A percentile compares a stretch with the other conserved stretches of the same genome.
Evolutionary conservation across 2,113 vertebrate genomes (phyloP).

Genomic region (Microtus oregoni): DNA sequence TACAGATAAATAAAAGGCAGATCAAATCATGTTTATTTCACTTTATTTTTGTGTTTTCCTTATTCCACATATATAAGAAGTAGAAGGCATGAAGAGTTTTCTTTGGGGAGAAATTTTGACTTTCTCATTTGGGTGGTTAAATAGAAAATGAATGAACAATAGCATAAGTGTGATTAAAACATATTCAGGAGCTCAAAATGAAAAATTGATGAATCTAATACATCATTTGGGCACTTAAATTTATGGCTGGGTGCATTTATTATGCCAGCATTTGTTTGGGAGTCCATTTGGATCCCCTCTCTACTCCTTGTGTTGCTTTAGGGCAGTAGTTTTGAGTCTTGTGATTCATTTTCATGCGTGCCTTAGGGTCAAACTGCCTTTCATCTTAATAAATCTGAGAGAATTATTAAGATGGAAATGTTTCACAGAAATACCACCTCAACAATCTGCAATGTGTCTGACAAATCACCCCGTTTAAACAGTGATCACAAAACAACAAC

Average conservation of each 20-base stretch:
- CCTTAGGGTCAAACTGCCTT: constrained; percentile 56
- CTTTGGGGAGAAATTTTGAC: neutral
- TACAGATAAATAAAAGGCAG: constrained; percentile 3
- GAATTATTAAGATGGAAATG: constrained; percentile 67
- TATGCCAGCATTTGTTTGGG: constrained; percentile 40
- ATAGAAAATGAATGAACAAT: neutral
- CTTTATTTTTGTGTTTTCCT: neutral
- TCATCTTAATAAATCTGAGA: constrained; percentile 66
- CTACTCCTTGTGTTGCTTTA: constrained; percentile 24
- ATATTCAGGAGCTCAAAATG: constrained; percentile 52
- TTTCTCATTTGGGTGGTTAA: neutral
- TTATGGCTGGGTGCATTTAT: constrained; percentile 56
- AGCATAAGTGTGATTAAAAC: constrained; percentile 61
- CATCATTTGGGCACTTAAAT: constrained; percentile 66
- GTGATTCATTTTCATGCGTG: constrained; percentile 65
- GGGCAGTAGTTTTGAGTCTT: constrained; percentile 63
- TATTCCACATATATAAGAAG: constrained; percentile 9
- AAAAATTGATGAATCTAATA: constrained; percentile 69
- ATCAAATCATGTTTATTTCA: neutral
- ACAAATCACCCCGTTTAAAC: neutral
- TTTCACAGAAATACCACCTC: constrained; percentile 4
- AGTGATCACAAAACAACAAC: neutral
- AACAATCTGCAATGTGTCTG: neutral
- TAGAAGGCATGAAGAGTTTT: constrained; percentile 20
- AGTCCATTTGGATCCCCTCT: constrained; percentile 56